phyloP scores from a whole-genome alignment of 1,140 invertebrate genomes.

The Paramacrobiotus metropolitanus region DNA sequence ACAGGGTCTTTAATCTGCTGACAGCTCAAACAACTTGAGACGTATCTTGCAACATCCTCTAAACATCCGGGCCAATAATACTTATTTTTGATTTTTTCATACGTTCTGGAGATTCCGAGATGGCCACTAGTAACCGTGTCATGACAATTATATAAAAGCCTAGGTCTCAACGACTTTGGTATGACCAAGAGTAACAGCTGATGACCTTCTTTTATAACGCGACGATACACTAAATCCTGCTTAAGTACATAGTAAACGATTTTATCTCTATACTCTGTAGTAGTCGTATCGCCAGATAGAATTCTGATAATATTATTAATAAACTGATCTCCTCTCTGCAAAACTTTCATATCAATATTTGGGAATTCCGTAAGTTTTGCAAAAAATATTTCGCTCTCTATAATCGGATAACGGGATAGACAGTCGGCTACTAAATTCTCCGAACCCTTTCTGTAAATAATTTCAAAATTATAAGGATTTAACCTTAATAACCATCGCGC shows the following conservation, averaged over 20 bases:
- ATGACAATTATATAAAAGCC: not conserved
- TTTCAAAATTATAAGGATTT: not conserved
- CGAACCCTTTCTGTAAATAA: not conserved
- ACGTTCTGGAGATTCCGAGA: not conserved
- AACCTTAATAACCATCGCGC: not conserved
- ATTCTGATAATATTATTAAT: not conserved
- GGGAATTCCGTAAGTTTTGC: too few species aligned
- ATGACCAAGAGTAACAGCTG: not conserved
- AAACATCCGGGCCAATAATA: not conserved
- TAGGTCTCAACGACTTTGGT: not conserved
- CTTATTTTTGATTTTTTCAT: not conserved
- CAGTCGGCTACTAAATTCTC: not conserved
- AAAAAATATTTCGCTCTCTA: not conserved
- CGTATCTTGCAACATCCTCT: not conserved
- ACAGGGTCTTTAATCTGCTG: not conserved
- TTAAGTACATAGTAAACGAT: not conserved
- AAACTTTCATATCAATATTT: too few species aligned
- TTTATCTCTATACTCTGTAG: not conserved
- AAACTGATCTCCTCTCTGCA: too few species aligned
- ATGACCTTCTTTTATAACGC: not conserved
- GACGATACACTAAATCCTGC: not conserved
- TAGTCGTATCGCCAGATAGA: not conserved
- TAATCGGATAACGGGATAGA: not conserved
- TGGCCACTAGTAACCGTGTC: not conserved
- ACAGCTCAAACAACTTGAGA: not conserved